Evolutionary conservation across 2,797 vertebrate species (phyloP).

Genomic region (Danio jaintianensis): DNA sequence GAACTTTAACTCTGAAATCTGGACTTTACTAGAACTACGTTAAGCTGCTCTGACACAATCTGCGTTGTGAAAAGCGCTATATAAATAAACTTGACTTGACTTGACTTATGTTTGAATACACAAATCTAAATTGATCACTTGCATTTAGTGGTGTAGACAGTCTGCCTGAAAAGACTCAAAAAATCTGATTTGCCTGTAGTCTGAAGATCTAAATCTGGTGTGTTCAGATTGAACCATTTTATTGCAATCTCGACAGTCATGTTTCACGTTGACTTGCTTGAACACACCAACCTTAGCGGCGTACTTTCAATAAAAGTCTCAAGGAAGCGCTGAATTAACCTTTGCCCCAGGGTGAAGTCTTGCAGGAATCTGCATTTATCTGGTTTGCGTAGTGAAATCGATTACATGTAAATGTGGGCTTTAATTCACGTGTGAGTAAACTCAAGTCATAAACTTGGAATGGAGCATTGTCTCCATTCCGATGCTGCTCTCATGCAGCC

Average conservation of each 20-base stretch:
- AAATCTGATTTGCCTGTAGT: too few species aligned
- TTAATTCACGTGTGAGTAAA: background rate
- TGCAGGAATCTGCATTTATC: background rate
- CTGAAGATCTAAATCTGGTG: background rate
- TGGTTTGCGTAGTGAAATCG: background rate
- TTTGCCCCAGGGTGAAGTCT: background rate
- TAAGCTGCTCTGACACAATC: too few species aligned
- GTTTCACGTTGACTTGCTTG: background rate
- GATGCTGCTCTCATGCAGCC: background rate
- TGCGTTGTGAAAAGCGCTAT: too few species aligned
- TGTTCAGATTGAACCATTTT: background rate
- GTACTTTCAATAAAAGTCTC: background rate
- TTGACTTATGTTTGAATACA: background rate
- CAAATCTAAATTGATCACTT: background rate
- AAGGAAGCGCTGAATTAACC: background rate
- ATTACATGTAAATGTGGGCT: constrained; percentile 10
- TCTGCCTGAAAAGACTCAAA: too few species aligned
- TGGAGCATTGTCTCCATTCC: too few species aligned
- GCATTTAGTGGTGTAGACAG: too few species aligned
- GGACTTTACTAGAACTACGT: too few species aligned
- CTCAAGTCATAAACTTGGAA: background rate
- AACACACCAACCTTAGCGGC: background rate
- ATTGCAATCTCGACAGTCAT: background rate
- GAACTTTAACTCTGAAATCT: too few species aligned
- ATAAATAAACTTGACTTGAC: too few species aligned